These are phyloP conservation scores for Gymnoscelis rufifasciata DNA, from an alignment of 2,888 invertebrate species.

Conservation along the genomic window DNA sequence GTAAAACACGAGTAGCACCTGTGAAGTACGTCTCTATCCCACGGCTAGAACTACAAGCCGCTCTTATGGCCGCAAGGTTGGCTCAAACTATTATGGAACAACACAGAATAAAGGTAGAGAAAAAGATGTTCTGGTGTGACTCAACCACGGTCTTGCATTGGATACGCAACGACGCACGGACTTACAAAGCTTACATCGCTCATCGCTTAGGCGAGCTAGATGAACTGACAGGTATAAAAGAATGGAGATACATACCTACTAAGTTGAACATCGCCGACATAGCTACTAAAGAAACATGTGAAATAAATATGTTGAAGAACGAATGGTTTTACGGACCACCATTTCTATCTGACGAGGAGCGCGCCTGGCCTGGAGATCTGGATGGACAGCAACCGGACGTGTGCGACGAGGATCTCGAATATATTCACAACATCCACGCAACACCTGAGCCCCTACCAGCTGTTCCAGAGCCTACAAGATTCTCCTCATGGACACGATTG, in stretches of 20 bases:
- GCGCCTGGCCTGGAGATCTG: background rate
- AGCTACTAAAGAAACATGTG: conserved; percentile 8
- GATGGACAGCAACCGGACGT: background rate
- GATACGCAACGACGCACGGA: background rate
- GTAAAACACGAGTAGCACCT: background rate
- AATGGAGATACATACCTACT: conserved; percentile 36
- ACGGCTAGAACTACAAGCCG: background rate
- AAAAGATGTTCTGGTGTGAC: background rate
- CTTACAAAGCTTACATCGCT: background rate
- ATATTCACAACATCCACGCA: background rate
- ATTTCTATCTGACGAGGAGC: conserved; percentile 4
- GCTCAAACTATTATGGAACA: background rate
- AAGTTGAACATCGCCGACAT: conserved; percentile 28
- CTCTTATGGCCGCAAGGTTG: background rate
- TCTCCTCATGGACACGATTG: conserved; percentile 11
- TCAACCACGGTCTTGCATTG: background rate
- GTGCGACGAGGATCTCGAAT: background rate
- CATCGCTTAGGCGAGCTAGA: conserved; percentile 26
- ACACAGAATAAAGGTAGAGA: background rate
- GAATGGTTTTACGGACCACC: conserved; percentile 15
- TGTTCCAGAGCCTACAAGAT: conserved; percentile 4
- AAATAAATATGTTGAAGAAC: background rate
- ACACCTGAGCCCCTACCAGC: background rate
- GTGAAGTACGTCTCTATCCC: background rate
- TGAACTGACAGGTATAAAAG: conserved; percentile 15